A percentile compares a stretch with the other conserved stretches of the same genome.
phyloP scores from a whole-genome alignment of 2,113 vertebrate genomes.

The Ascaphus truei region DNA sequence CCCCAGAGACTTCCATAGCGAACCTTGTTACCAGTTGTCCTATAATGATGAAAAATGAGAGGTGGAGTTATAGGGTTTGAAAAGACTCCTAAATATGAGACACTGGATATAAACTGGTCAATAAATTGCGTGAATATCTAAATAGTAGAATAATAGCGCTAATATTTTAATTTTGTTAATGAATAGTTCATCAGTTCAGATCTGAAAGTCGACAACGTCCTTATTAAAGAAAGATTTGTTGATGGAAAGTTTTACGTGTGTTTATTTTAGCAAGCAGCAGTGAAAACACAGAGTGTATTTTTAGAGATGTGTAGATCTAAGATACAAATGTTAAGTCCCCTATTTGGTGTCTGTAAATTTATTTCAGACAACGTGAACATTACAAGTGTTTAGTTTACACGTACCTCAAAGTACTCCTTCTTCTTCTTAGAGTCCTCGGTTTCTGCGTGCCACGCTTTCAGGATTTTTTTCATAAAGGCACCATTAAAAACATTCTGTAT shows the following conservation, averaged over 20 bases:
- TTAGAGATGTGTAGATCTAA: conserved; percentile 6
- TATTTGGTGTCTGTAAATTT: not conserved
- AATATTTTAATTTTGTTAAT: not conserved
- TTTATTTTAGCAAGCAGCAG: conserved; percentile 13
- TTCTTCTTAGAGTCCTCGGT: conserved; percentile 26
- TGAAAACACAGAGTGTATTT: conserved; percentile 19
- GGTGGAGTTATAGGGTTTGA: too few species aligned
- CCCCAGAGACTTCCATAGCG: too few species aligned
- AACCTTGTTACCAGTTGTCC: too few species aligned
- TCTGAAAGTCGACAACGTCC: not conserved
- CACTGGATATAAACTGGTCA: too few species aligned
- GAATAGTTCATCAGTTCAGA: not conserved
- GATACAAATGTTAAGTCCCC: conserved; percentile 10
- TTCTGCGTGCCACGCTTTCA: conserved; percentile 42
- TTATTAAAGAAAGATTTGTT: conserved; percentile 12
- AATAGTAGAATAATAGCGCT: too few species aligned
- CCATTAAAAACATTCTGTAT: conserved; percentile 38
- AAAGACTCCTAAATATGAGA: too few species aligned
- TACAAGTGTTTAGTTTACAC: conserved; percentile 3
- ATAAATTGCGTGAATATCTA: too few species aligned
- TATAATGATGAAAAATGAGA: too few species aligned
- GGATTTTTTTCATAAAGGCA: conserved; percentile 17
- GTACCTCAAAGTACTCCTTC: conserved; percentile 46
- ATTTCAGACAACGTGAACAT: conserved; percentile 6
- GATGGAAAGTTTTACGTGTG: conserved; percentile 26